These are phyloP conservation scores for Mactromeris polynyma DNA, from an alignment of 2,888 invertebrate species.

Conservation along the genomic window DNA sequence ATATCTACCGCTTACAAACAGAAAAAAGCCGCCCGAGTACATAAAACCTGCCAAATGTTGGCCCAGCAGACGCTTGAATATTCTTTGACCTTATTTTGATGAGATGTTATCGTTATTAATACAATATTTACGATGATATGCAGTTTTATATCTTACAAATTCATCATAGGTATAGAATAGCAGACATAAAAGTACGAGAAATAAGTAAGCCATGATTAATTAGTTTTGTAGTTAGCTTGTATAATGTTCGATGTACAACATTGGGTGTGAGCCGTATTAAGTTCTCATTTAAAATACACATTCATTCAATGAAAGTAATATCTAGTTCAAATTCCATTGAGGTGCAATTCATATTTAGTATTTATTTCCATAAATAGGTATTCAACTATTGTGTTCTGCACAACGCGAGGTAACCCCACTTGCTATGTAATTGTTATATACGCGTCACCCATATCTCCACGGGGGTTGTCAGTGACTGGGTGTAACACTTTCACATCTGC, in stretches of 20 bases:
- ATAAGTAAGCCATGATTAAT: background rate
- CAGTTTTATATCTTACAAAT: background rate
- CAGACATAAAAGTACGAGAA: background rate
- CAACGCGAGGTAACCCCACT: background rate
- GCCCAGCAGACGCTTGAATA: background rate
- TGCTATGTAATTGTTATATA: background rate
- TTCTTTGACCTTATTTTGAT: background rate
- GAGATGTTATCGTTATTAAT: background rate
- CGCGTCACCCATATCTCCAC: background rate
- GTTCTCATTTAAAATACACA: background rate
- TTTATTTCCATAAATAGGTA: background rate
- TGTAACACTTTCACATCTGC: slow-evolving; percentile 10
- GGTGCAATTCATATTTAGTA: background rate
- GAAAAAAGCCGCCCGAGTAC: background rate
- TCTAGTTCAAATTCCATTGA: background rate
- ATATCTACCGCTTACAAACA: background rate
- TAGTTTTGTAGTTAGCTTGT: background rate
- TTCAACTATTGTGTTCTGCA: background rate
- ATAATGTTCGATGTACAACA: background rate
- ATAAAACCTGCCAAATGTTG: background rate
- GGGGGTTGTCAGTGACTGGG: background rate
- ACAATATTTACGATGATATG: slow-evolving; percentile 1
- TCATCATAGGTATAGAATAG: background rate
- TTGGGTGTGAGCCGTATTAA: background rate
- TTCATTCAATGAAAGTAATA: background rate